Conservation (phyloP, 2,888 invertebrate genomes). For the Epirrhoe alternata region DNA sequence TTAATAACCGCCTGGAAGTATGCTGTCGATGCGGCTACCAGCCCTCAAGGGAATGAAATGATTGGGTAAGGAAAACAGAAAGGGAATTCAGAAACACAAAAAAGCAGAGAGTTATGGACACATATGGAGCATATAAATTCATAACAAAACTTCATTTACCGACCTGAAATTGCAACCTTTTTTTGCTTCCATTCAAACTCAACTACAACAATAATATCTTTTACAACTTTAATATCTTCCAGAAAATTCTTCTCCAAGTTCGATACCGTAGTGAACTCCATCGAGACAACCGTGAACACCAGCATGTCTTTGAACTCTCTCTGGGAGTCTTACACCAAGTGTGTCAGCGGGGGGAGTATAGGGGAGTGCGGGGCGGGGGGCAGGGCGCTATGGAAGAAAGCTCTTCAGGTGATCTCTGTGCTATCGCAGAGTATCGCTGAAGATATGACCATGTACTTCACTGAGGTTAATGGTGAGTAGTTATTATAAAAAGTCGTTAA, state of each 20-base stretch:
- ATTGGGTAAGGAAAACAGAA: conserved; percentile 54
- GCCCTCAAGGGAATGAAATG: conserved; percentile 52
- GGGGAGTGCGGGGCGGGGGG: conserved; percentile 56
- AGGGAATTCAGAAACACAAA: too few species aligned
- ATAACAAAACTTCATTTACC: too few species aligned
- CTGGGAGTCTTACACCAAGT: conserved; percentile 64
- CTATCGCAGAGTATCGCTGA: conserved; percentile 59
- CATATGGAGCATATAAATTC: too few species aligned
- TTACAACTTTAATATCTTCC: conserved; percentile 33
- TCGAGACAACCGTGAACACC: conserved; percentile 51
- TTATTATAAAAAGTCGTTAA: neutral
- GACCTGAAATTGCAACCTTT: too few species aligned
- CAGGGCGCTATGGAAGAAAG: conserved; percentile 61
- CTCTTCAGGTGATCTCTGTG: conserved; percentile 64
- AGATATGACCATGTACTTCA: conserved; percentile 70
- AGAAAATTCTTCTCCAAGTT: conserved; percentile 69
- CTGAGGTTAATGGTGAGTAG: conserved; percentile 69
- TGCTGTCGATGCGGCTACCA: conserved; percentile 54
- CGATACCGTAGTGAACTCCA: conserved; percentile 64
- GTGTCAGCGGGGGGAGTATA: conserved; percentile 44
- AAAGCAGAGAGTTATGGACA: too few species aligned
- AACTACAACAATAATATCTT: too few species aligned
- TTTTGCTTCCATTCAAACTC: too few species aligned
- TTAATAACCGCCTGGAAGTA: conserved; percentile 61
- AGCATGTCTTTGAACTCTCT: conserved; percentile 54